Evolutionary conservation across 2,797 vertebrate genomes (phyloP).

Genomic region (Mormyrus hasselquistii): DNA sequence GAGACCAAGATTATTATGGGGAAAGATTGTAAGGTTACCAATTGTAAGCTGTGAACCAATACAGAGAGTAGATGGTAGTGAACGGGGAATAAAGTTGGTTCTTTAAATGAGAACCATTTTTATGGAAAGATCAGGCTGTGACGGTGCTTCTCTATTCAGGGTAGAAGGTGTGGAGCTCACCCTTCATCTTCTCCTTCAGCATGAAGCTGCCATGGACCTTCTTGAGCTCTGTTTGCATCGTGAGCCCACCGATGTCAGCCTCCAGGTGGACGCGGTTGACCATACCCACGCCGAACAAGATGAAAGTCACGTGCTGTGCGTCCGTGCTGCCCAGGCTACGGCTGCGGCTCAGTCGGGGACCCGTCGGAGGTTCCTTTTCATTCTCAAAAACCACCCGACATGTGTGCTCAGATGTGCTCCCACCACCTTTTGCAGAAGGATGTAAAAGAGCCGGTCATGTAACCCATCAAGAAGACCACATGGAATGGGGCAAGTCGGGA

Average conservation of each 20-base stretch:
- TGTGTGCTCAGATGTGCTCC: slow-evolving; percentile 73
- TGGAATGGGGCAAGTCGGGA: neutral
- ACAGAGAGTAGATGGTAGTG: neutral
- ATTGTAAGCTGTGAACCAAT: neutral
- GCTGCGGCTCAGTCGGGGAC: slow-evolving; percentile 64
- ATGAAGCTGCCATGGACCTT: slow-evolving; percentile 97
- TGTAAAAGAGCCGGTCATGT: neutral
- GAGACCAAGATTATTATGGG: neutral
- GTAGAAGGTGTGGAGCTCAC: slow-evolving; percentile 45
- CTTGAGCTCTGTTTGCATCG: slow-evolving; percentile 96
- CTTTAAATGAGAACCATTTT: neutral
- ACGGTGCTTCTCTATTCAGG: neutral
- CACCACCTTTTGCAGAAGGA: slow-evolving; percentile 57
- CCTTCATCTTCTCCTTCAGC: slow-evolving; percentile 98
- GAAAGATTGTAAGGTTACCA: neutral
- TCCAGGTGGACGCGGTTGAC: slow-evolving; percentile 95
- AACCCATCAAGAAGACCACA: neutral
- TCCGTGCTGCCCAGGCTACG: slow-evolving; percentile 83
- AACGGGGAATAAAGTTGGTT: neutral
- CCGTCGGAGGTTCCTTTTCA: slow-evolving; percentile 72
- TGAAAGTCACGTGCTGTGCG: slow-evolving; percentile 90
- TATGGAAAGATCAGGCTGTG: neutral
- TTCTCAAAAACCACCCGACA: slow-evolving; percentile 89
- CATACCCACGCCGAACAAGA: slow-evolving; percentile 96
- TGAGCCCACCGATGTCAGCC: slow-evolving; percentile 93